Conservation (phyloP, 2,797 vertebrate genomes). For the Chrysolophus pictus region DNA sequence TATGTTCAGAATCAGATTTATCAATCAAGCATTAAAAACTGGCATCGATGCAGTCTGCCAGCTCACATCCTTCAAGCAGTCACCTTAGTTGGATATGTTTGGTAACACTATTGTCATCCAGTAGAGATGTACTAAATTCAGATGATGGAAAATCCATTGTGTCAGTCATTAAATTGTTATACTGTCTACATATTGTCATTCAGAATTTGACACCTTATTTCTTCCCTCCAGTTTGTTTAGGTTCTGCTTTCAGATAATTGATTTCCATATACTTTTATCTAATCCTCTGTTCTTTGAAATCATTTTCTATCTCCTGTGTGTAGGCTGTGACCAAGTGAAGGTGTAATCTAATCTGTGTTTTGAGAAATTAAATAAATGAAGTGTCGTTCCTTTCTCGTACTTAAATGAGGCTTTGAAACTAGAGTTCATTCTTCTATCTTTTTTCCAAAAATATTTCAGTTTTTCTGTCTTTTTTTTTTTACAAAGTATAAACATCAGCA, state of each 20-base stretch:
- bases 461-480: neutral
- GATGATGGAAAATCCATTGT: conserved; percentile 42
- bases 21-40: neutral
- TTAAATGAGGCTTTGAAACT: neutral
- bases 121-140: neutral
- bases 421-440: neutral
- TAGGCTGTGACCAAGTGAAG: neutral
- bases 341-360: neutral
- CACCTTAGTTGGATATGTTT: neutral
- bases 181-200: neutral
- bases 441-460: neutral
- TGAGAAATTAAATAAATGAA: neutral
- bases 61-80: neutral
- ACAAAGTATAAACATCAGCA: neutral
- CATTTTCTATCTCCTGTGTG: neutral
- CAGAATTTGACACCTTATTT: conserved; percentile 24
- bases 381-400: neutral
- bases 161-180: conserved; percentile 17
- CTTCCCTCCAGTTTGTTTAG: neutral
- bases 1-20: neutral
- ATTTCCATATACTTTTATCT: neutral
- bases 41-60: neutral
- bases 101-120: neutral
- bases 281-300: neutral
- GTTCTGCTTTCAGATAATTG: neutral